Conservation (phyloP, 2,797 vertebrate species). For the Onychomys torridus region DNA sequence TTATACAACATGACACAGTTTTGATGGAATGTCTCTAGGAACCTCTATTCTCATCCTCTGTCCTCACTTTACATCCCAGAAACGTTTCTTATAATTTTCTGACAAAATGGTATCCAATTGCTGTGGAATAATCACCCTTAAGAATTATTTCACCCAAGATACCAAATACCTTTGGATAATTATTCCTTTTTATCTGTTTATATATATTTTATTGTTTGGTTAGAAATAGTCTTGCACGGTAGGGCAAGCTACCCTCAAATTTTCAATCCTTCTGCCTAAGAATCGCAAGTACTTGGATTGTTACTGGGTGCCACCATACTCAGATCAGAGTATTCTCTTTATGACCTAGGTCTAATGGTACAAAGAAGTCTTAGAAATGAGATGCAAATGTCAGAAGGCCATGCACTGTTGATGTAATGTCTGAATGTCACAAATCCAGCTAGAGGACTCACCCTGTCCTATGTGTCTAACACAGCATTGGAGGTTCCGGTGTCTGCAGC, state of each 20-base stretch:
- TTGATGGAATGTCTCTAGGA: neutral
- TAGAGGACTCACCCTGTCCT: neutral
- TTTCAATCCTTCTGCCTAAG: neutral
- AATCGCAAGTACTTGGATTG: neutral
- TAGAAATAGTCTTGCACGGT: neutral
- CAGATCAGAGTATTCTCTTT: neutral
- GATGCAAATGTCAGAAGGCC: neutral
- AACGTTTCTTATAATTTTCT: neutral
- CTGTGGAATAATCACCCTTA: neutral
- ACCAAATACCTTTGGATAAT: neutral
- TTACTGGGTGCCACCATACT: neutral
- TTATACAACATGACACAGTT: neutral
- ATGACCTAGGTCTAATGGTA: neutral
- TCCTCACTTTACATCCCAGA: neutral
- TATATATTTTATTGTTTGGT: neutral
- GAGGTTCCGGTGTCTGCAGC: constrained; percentile 62
- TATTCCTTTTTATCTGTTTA: neutral
- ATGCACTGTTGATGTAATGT: neutral
- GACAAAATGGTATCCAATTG: neutral
- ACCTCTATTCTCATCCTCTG: neutral
- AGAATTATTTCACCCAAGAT: neutral
- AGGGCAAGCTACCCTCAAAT: neutral
- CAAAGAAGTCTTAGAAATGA: constrained; percentile 48
- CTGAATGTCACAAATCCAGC: neutral
- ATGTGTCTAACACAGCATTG: neutral